These are phyloP conservation scores for Dicyrtomina minuta DNA, from an alignment of 2,888 invertebrate species.

Conservation along the genomic window DNA sequence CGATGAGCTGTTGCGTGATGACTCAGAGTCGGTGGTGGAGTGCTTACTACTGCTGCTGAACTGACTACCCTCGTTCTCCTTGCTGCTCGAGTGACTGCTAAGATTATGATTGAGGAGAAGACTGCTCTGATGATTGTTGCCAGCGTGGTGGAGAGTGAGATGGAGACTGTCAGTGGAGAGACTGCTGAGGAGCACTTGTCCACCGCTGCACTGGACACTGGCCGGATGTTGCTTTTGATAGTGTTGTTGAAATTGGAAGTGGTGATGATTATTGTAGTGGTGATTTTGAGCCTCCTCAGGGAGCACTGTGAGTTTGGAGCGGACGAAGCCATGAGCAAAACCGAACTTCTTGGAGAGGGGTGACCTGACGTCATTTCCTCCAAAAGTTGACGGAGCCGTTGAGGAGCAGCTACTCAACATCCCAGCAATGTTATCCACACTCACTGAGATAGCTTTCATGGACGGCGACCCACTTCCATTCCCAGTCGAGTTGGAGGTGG, in stretches of 20 bases:
- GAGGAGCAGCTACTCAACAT: constrained; percentile 46
- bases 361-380: constrained; percentile 35
- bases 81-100: constrained; percentile 10
- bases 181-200: constrained; percentile 44
- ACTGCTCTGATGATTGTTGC: constrained; percentile 17
- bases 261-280: constrained; percentile 25
- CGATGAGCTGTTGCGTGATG: constrained; percentile 9
- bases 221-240: background rate
- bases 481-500: background rate
- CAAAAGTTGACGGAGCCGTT: constrained; percentile 63
- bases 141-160: constrained; percentile 26
- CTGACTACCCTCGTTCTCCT: too few species aligned
- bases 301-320: constrained; percentile 73
- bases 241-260: background rate
- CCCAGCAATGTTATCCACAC: constrained; percentile 69
- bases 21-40: constrained; percentile 13
- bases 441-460: constrained; percentile 69
- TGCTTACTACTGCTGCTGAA: constrained; percentile 28
- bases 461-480: constrained; percentile 57
- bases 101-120: too few species aligned
- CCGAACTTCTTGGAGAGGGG: constrained; percentile 57
- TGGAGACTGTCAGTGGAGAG: constrained; percentile 51
- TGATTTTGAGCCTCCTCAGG: constrained; percentile 66
- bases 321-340: constrained; percentile 76
- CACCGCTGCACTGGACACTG: background rate